Percentiles rank a stretch among this genome's conserved stretches.
Evolutionary conservation across 2,888 invertebrate genomes (phyloP).

Genomic region (Brachypalpus laphriformis): DNA sequence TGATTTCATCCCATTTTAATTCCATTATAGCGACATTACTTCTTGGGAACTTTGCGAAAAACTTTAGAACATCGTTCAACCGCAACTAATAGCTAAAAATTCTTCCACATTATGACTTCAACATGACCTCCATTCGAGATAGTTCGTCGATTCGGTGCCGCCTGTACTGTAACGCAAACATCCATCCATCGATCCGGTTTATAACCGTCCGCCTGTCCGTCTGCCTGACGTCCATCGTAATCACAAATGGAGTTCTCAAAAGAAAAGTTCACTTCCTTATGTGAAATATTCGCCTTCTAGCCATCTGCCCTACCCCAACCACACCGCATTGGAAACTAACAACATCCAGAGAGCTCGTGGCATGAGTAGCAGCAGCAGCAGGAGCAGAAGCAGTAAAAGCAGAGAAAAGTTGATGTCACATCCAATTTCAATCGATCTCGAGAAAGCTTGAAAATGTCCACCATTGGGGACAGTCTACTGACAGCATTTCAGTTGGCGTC

Average conservation of each 20-base stretch:
- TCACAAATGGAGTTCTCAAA: slow-evolving; percentile 72
- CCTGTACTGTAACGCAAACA: slow-evolving; percentile 59
- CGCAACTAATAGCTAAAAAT: slow-evolving; percentile 9
- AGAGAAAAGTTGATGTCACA: slow-evolving; percentile 77
- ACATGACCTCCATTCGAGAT: slow-evolving; percentile 65
- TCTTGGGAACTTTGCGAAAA: background rate
- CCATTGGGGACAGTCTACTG: slow-evolving; percentile 76
- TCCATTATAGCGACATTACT: background rate
- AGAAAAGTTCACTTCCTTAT: slow-evolving; percentile 74
- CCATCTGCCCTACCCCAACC: slow-evolving; percentile 34
- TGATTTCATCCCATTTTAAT: background rate
- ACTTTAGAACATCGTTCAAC: slow-evolving; percentile 9
- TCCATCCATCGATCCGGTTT: slow-evolving; percentile 70
- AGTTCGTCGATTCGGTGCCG: slow-evolving; percentile 18
- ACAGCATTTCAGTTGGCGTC: slow-evolving; percentile 75
- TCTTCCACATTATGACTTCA: slow-evolving; percentile 11
- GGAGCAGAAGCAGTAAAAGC: slow-evolving; percentile 30
- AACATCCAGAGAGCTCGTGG: slow-evolving; percentile 52
- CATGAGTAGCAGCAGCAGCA: slow-evolving; percentile 33
- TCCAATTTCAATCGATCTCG: slow-evolving; percentile 78
- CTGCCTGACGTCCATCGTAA: slow-evolving; percentile 74
- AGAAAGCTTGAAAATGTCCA: slow-evolving; percentile 76
- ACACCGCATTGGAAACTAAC: slow-evolving; percentile 42
- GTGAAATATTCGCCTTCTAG: slow-evolving; percentile 67
- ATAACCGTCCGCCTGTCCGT: slow-evolving; percentile 70